These are phyloP conservation scores for Battus philenor DNA, from an alignment of 1,140 invertebrate genomes.

Conservation along the genomic window DNA sequence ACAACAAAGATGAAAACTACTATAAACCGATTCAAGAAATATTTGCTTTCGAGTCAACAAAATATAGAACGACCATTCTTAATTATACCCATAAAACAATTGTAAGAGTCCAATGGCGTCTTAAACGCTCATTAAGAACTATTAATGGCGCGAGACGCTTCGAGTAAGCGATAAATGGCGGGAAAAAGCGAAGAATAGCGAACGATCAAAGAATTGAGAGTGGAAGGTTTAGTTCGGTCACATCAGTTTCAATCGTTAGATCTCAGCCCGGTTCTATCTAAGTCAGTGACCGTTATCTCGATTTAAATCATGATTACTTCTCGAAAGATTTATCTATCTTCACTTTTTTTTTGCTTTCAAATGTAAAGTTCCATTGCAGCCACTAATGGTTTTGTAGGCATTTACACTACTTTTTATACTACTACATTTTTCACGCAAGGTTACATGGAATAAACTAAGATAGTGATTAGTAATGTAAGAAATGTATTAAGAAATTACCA, in stretches of 20 bases:
- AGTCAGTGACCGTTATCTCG: slow-evolving; percentile 9
- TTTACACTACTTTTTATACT: no score
- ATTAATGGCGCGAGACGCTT: slow-evolving; percentile 36
- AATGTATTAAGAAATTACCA: no score
- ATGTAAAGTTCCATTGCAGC: not conserved
- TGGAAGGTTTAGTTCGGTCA: not conserved
- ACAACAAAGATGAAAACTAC: no score
- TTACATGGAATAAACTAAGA: no score
- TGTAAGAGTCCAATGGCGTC: slow-evolving; percentile 35
- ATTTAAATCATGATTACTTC: slow-evolving; percentile 10
- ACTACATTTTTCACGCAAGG: no score
- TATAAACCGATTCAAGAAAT: slow-evolving; percentile 23
- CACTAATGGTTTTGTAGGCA: no score
- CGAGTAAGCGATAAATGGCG: slow-evolving; percentile 40
- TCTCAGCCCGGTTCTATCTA: not conserved
- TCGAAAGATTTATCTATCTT: not conserved
- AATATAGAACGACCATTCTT: slow-evolving; percentile 37
- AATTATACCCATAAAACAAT: slow-evolving; percentile 61
- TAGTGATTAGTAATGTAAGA: no score
- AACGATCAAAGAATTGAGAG: slow-evolving; percentile 15
- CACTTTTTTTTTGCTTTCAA: not conserved
- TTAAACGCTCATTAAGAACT: slow-evolving; percentile 50
- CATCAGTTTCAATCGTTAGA: slow-evolving; percentile 11
- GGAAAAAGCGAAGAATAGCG: slow-evolving; percentile 23
- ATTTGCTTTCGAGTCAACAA: slow-evolving; percentile 26